Evolutionary conservation across 2,888 invertebrate species (phyloP).

Genomic region (Rhogogaster chlorosoma): DNA sequence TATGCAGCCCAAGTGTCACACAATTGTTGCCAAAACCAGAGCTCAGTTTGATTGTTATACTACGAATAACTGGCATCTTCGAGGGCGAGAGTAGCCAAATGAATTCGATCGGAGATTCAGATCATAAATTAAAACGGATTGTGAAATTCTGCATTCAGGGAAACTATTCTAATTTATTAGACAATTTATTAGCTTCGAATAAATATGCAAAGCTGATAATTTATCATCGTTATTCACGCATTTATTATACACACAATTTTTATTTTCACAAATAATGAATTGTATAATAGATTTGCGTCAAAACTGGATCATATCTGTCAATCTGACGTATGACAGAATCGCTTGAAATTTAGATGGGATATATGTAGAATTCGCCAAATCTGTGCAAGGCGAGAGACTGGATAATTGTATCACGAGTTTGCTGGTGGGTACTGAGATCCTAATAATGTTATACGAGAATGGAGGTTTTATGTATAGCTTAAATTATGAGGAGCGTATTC

Average conservation of each 20-base stretch:
- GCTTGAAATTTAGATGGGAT: background rate
- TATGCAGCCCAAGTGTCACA: conserved; percentile 64
- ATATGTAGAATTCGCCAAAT: background rate
- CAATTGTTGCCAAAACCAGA: conserved; percentile 46
- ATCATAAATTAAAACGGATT: background rate
- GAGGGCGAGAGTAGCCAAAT: background rate
- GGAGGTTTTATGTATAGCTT: conserved; percentile 18
- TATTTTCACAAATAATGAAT: background rate
- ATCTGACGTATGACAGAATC: background rate
- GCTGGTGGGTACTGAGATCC: conserved; percentile 2
- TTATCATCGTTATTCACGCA: background rate
- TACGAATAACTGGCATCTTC: background rate
- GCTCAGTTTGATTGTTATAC: background rate
- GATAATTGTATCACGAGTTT: conserved; percentile 27
- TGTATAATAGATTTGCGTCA: background rate
- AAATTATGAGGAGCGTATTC: conserved; percentile 22
- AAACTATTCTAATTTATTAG: background rate
- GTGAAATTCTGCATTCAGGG: background rate
- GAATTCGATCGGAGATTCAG: background rate
- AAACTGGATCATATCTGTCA: background rate
- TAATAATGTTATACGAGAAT: background rate
- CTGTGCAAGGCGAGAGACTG: background rate
- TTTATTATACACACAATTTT: background rate
- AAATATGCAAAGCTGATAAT: background rate
- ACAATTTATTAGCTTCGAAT: background rate